Base-by-base conservation (phyloP, 2,888 invertebrate species). In the Clunio marinus region DNA sequence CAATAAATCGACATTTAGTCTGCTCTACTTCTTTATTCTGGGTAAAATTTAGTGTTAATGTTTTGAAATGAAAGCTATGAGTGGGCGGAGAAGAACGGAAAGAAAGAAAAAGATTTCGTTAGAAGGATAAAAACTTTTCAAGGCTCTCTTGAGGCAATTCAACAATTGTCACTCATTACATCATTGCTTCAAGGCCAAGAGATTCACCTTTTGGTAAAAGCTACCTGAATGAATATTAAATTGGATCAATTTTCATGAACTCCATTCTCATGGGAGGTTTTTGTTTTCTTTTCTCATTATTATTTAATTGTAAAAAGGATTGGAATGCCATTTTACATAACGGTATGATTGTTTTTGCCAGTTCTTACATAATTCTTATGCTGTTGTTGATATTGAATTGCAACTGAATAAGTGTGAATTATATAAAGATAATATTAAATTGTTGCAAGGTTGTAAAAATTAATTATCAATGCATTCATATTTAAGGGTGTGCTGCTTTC, bases 231-330 rank as follows among this genome's bases (percentile, higher is more conserved):
- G 7, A 32, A 5, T 8, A 41, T n/a, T 41, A 2, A 41, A 41
- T 41, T 41, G 41, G 41, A 41, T 41, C 41, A 15, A 32, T 7
- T 32, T 4, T 32, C n/a, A n/a, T n/a, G n/a, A n/a, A n/a, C n/a
- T n/a, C n/a, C n/a, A n/a, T 32, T 32, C 32, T 32, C 5, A 8
- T 2, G n/a, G 41, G 41, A n/a, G n/a, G n/a, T n/a, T n/a, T 41
- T 41, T 41, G 41, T 41, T 41, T 41, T 41, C 41, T n/a, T 41
- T 41, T 41, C 41, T 41, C 41, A 41, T 41, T n/a, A 41, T 41
- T 41, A n/a, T 5, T 15, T 5, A 13, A 15, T 15, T n/a, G 15
- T 41, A 41, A 41, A 10, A 41, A 41, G 41, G 41, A 41, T 41
- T 41, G 2, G 32, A 32, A 32, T 41, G 41, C 10, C 10, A 15